These are phyloP conservation scores for Drosophila pegasa DNA, from an alignment of 2,888 invertebrate genomes.

Conservation along the genomic window DNA sequence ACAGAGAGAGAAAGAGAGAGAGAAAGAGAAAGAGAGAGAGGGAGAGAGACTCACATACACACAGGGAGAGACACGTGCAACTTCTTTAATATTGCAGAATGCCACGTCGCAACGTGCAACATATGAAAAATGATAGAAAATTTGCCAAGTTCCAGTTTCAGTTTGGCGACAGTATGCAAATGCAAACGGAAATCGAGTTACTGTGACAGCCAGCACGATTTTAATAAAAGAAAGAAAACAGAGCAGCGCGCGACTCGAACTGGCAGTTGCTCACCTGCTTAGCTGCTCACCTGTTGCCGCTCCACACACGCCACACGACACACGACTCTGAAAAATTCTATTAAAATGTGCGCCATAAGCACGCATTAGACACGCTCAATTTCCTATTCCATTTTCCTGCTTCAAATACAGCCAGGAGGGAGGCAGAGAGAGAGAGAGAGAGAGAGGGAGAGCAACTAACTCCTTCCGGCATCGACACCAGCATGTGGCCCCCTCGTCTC, in stretches of 20 bases:
- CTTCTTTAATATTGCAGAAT: conserved; percentile 60
- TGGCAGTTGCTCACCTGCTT: not conserved
- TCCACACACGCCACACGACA: conserved; percentile 11
- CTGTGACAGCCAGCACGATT: conserved; percentile 66
- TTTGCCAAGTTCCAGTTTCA: conserved; percentile 50
- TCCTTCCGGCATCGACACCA: conserved; percentile 52
- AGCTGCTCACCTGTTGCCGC: conserved; percentile 52
- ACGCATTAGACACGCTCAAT: conserved; percentile 80
- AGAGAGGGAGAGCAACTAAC: conserved; percentile 10
- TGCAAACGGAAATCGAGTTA: conserved; percentile 51
- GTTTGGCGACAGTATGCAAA: conserved; percentile 38
- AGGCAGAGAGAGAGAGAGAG: not conserved
- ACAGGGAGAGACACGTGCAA: conserved; percentile 34
- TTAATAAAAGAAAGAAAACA: conserved; percentile 59
- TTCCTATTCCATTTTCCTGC: conserved; percentile 70
- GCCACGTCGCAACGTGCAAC: conserved; percentile 37
- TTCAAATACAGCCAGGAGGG: conserved; percentile 3
- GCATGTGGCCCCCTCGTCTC: conserved; percentile 38
- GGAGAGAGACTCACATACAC: not conserved
- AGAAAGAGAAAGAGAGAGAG: too few relatives aligned
- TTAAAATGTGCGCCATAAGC: conserved; percentile 78
- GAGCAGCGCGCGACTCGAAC: conserved; percentile 1
- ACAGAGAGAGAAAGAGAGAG: not conserved
- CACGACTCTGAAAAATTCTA: conserved; percentile 67
- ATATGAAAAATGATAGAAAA: conserved; percentile 71